These are phyloP conservation scores for Pseudomugil tenellus DNA, from an alignment of 2,797 vertebrate genomes.

Conservation along the genomic window DNA sequence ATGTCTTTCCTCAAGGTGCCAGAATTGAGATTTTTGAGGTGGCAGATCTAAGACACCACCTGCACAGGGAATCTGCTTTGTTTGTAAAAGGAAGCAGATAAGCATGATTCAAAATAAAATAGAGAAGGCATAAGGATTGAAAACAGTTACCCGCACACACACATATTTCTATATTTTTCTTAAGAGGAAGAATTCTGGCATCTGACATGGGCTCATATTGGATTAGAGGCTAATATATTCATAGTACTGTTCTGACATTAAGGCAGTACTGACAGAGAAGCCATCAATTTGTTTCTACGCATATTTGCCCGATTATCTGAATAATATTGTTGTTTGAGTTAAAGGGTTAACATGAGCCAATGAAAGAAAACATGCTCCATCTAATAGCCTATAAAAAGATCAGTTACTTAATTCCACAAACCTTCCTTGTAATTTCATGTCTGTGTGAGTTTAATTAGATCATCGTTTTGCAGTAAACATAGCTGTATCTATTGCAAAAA, in stretches of 20 bases:
- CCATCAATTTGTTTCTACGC: conserved; percentile 18
- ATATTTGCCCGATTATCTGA: conserved; percentile 31
- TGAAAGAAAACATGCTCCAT: not conserved
- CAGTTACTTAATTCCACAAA: not conserved
- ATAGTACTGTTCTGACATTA: conserved; percentile 23
- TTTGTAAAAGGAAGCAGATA: conserved; percentile 68
- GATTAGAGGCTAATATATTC: conserved; percentile 47
- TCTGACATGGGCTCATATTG: conserved; percentile 45
- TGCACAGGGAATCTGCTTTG: conserved; percentile 62
- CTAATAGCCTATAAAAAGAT: not conserved
- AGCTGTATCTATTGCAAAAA: conserved; percentile 17
- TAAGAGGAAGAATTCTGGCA: conserved; percentile 39
- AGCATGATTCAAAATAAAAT: conserved; percentile 70
- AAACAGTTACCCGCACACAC: too few species aligned
- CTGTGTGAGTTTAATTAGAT: conserved; percentile 1
- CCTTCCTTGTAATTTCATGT: conserved; percentile 6
- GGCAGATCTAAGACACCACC: conserved; percentile 62
- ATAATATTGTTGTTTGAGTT: conserved; percentile 3
- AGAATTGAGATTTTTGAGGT: conserved; percentile 41
- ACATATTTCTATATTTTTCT: conserved; percentile 52
- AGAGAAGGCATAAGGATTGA: conserved; percentile 50
- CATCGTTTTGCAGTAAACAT: conserved; percentile 2
- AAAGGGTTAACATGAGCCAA: conserved; percentile 22
- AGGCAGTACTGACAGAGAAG: conserved; percentile 12
- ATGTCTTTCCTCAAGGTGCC: conserved; percentile 53